Base-by-base conservation (phyloP, 2,888 invertebrate species). In the Agriopis leucophaearia region DNA sequence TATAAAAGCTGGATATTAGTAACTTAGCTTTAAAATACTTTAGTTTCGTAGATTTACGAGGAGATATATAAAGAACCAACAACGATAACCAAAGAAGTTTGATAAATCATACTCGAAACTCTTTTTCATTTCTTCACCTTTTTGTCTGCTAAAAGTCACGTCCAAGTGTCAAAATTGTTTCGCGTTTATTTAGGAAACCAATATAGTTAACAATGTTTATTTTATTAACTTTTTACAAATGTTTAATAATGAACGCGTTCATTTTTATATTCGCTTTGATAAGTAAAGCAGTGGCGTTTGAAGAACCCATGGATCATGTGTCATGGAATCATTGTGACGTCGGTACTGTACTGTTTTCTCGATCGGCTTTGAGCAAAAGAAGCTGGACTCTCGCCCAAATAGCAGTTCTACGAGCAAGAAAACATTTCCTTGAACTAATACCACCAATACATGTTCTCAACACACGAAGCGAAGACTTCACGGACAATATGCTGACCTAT, bases 321-420 rank as follows among this genome's bases (percentile, higher is more conserved):
- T n/a, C n/a, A n/a, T n/a, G n/a, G n/a, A n/a, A n/a, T n/a, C 68
- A 71, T 38, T 70, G 77, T 0, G 91, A 91, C 69, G 89, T 92
- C 1, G 92, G 94, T 0, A 86, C 92, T 7, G 89, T 91, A 0
- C 66, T 94, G 52, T 93, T 92, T 69, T 70, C 82, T 8, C 35
- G 58, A 0, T 51, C 67, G 0, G 89, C 92, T 66, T 15, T 81
- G 1, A 63, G 73, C 0, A 88, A 81, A 60, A 71, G 64, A 18
- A 72, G 66, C 8, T 94, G 93, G 93, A 76, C 57, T 10, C 76
- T 70, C 36, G 64, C 71, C 0, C 83, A 88, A 27, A 64, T 90
- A 40, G 80, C 78, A 8, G 71, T 91, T 6, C 71, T 93, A 1
- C 74, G 78, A 67, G 88, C 91, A 0, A 80, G 92, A 54, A 80